Evolutionary conservation across 2,113 vertebrate species (phyloP).

Genomic region (Corythoichthys intestinalis): DNA sequence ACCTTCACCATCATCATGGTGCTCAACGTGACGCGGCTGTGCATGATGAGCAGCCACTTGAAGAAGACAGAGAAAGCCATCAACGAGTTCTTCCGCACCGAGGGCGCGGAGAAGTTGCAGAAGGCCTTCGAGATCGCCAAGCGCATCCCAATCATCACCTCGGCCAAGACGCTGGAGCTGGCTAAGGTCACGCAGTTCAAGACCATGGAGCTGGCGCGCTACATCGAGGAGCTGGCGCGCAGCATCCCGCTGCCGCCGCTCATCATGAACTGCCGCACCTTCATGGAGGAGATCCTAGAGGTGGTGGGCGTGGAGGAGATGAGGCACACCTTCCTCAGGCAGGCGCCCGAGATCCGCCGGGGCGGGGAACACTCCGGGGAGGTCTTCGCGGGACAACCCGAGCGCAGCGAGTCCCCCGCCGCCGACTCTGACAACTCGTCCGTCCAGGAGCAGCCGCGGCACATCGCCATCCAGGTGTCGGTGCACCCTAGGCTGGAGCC

Average conservation of each 20-base stretch:
- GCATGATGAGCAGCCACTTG: conserved; percentile 99
- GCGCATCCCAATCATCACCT: conserved; percentile 97
- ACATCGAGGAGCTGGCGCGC: conserved; percentile 94
- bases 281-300: conserved; percentile 98
- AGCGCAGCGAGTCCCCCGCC: conserved; percentile 82
- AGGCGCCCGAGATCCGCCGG: conserved; percentile 76
- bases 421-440: conserved; percentile 89
- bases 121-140: conserved; percentile 99
- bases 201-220: conserved; percentile 98
- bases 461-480: conserved; percentile 95
- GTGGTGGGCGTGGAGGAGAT: conserved; percentile 94
- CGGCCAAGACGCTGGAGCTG: conserved; percentile 94
- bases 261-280: conserved; percentile 98
- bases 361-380: conserved; percentile 16
- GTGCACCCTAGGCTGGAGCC: conserved; percentile 80
- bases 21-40: conserved; percentile 91
- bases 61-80: conserved; percentile 99
- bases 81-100: conserved; percentile 97
- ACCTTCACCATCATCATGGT: conserved; percentile 96
- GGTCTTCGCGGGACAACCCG: conserved; percentile 31
- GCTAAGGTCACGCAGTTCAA: conserved; percentile 99
- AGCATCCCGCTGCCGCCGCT: conserved; percentile 96
- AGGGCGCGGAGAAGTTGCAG: conserved; percentile 97
- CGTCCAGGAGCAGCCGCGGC: conserved; percentile 86
- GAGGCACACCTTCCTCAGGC: conserved; percentile 86